Base-by-base conservation (phyloP, 1,140 invertebrate species). In the Drosophila prosaltans region DNA sequence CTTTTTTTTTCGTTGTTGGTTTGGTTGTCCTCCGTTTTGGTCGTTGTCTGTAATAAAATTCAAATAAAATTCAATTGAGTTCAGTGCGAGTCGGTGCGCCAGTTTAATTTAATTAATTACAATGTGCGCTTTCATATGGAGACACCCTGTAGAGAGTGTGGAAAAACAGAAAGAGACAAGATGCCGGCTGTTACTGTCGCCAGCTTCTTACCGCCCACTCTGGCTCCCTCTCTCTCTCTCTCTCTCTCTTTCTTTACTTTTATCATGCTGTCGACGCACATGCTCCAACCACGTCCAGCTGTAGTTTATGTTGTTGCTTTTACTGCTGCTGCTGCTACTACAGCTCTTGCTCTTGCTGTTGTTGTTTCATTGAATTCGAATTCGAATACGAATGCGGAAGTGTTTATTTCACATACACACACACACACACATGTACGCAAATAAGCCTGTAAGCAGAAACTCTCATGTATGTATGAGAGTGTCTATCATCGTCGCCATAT, bases 41-140 rank as follows among this genome's bases (percentile, higher is more conserved):
- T 66, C 79, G 73, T 65, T 77, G 69, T 69, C 65, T 77, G 83
- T 88, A 88, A 88, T 88, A 88, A 89, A 88, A 88, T 88, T 88
- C 83, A 89, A 89, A 88, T 89, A 88, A 88, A 88, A 88, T 89
- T 88, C 83, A 89, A 88, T 88, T 88, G 84, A 84, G 84, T 89
- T 89, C 80, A 88, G 57, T 59, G 68, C 83, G 30, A 86, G 77
- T 77, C 65, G 71, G 72, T 80, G 79, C 65, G 83, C 76, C 67
- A 88, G 83, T 88, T 86, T 86, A 86, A 86, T 86, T 86, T 88
- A 86, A 86, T 86, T 86, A 86, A 86, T 86, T 86, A 88, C 81
- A 84, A 59, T 69, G 70, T 62, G 9, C 59, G 6, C 32, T 58
- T 36, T 39, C 55, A 58, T 21, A 21, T 26, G 9, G 60, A 28